phyloP scores from a whole-genome alignment of 92 coral and sea anemone genomes.

The Siderastrea radians region DNA sequence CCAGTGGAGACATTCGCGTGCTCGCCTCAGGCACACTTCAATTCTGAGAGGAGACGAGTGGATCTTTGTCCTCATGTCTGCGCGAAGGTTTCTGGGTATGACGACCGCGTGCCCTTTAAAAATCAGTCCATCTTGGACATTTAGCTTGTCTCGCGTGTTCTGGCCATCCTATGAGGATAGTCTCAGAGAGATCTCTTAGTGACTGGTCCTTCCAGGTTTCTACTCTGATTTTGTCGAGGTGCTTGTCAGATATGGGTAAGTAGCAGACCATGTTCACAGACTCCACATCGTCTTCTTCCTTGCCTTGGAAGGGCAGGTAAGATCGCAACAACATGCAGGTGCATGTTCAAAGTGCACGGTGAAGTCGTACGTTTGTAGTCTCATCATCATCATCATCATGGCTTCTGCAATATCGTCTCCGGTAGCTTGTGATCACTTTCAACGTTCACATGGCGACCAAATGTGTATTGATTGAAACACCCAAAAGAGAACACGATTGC shows the following conservation, averaged over 20 bases:
- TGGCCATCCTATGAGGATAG: slow-evolving; percentile 37
- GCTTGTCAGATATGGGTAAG: slow-evolving; percentile 18
- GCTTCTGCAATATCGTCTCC: background rate
- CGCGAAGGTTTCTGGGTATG: background rate
- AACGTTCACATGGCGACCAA: slow-evolving; percentile 1
- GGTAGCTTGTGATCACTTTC: background rate
- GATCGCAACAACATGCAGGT: background rate
- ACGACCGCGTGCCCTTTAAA: slow-evolving; percentile 16
- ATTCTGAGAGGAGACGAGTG: background rate
- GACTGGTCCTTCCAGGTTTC: slow-evolving; percentile 31
- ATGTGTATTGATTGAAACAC: background rate
- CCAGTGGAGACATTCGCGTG: too few relatives aligned
- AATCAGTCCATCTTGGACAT: slow-evolving; percentile 32
- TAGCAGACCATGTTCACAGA: slow-evolving; percentile 30
- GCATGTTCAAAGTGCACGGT: background rate
- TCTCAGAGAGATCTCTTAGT: background rate
- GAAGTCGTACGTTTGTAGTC: background rate
- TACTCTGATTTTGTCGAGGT: background rate
- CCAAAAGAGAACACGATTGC: background rate
- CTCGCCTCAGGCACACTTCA: slow-evolving; percentile 17
- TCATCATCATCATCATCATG: slow-evolving; percentile 1
- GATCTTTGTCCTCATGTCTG: slow-evolving; percentile 2
- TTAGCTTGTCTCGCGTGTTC: slow-evolving; percentile 26
- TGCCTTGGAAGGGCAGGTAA: slow-evolving; percentile 3
- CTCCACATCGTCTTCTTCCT: slow-evolving; percentile 23